Base-by-base conservation (phyloP, 2,113 vertebrate genomes). In the Clarias gariepinus region DNA sequence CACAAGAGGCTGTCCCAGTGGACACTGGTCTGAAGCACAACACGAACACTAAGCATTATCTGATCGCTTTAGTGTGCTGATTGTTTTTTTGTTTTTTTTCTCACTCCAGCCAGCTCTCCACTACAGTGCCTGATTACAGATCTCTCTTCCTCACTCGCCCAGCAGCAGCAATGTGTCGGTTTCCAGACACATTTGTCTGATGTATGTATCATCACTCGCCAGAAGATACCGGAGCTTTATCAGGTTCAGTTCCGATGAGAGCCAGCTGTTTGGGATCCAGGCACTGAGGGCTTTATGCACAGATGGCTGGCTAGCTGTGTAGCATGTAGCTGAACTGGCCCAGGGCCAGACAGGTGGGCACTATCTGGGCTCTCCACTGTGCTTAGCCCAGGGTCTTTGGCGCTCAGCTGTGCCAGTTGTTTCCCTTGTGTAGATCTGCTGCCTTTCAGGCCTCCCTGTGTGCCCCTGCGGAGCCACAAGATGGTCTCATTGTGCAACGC, bases 11-110 rank as follows among this genome's bases (percentile, higher is more conserved):
- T 61, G 53, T 83, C 89, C 89, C 85, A 84, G 86, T 83, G 88
- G 90, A 91, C 71, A 87, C 74, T 90, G 81, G 88, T 91, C 81
- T 87, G 69, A 90, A 90, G 87, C 89, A 90, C 89, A 87, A 90
- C 89, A 87, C 85, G 84, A 79, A 84, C 88, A 85, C 90, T 41
- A 89, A 92, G 88, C 90, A 91, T 77, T 89, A 89, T 88, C 82
- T 85, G 81, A 69, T 90, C 79, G 77, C 78, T 89, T 81, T 47
- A 81, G 61, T 58, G 81, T 41, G 66, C 86, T 84, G 83, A 90
- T 52, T 60, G 47, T 74, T 69, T 80, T 52, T 25, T n/a, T n/a
- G n/a, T n/a, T n/a, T 76, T 52, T 61, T 8, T 1, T 21, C 28
- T 12, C 68, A 85, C 79, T 53, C 30, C 28, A 86, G 60, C 76